A percentile compares a stretch with the other conserved stretches of the same genome.
These are phyloP conservation scores for Fratercula arctica DNA, from an alignment of 2,797 vertebrate genomes.

Conservation along the genomic window DNA sequence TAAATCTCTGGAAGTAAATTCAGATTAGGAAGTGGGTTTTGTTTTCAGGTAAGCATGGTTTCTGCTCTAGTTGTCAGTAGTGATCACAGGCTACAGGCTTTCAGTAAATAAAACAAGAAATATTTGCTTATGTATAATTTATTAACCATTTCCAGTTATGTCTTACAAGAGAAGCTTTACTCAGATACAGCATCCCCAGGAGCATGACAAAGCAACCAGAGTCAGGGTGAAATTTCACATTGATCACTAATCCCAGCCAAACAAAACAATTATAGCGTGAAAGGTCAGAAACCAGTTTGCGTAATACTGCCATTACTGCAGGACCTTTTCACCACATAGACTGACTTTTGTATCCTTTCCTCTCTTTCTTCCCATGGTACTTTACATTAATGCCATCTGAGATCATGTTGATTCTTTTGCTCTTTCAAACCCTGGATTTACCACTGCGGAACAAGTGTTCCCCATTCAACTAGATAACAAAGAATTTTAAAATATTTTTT, in stretches of 20 bases:
- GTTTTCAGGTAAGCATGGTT: background rate
- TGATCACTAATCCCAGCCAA: conserved; percentile 37
- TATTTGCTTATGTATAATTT: conserved; percentile 58
- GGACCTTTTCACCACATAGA: background rate
- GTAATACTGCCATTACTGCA: background rate
- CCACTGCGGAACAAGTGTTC: background rate
- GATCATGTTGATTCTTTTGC: background rate
- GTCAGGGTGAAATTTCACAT: conserved; percentile 16
- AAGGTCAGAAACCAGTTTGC: conserved; percentile 36
- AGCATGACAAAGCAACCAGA: conserved; percentile 13
- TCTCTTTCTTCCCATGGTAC: background rate
- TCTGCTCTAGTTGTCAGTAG: conserved; percentile 22
- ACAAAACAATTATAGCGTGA: conserved; percentile 6
- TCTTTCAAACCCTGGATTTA: background rate
- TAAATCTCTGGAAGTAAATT: conserved; percentile 4
- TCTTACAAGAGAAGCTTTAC: conserved; percentile 4
- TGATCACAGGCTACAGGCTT: background rate
- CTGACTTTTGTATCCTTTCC: background rate
- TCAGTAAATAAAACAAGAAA: conserved; percentile 27
- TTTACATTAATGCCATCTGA: background rate
- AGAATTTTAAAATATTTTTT: background rate
- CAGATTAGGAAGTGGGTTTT: background rate
- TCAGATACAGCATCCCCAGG: background rate
- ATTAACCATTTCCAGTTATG: conserved; percentile 65
- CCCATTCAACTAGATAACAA: background rate